Evolutionary conservation across 2,888 invertebrate species (phyloP), one percentile per base, ranked within the genome.

Genomic region (Heliconius erato): DNA sequence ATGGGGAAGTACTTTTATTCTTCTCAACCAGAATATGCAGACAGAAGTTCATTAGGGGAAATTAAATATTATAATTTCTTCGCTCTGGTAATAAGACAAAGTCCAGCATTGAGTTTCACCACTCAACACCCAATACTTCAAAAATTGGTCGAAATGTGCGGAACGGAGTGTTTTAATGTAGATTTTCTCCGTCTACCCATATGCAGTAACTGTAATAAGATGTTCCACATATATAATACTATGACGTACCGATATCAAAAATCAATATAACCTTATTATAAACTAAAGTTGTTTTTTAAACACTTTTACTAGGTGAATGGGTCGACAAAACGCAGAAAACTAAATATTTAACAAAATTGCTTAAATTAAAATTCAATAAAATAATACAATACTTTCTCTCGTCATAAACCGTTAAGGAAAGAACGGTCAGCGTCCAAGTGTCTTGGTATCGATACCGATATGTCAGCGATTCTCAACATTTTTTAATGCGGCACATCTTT

Each of bases 341-440:
- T 72, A 19, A 16, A 26, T 44, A 72, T 28, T 72, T 40, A 72
- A 14, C 44, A 26, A 28, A 72, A 44, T 26, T 40, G 12, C 71
- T 16, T 3, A 44, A 26, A 72, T 72, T 72, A 49, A 76, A 76
- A 63, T 76, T 40, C 26, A 76, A 76, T 76, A 40, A 35, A 76
- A 76, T 63, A 76, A 76, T 40, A 40, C 59, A 59, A 76, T 76
- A 76, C 76, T 76, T 76, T 76, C 76, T 76, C 76, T 74, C 32
- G 9, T 32, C 16, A 63, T 63, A 26, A 76, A 76, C 76, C 76
- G 76, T 76, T 76, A 76, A 76, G n/a, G 76, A 63, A 76, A 54
- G 74, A 74, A 63, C 35, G 76, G 76, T 76, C 63, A 63, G 63
- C 63, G n/a, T 63, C 23, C 23, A 76, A 76, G 63, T 76, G 40